Conservation (phyloP, 2,888 invertebrate genomes). For the Adelphocoris suturalis region DNA sequence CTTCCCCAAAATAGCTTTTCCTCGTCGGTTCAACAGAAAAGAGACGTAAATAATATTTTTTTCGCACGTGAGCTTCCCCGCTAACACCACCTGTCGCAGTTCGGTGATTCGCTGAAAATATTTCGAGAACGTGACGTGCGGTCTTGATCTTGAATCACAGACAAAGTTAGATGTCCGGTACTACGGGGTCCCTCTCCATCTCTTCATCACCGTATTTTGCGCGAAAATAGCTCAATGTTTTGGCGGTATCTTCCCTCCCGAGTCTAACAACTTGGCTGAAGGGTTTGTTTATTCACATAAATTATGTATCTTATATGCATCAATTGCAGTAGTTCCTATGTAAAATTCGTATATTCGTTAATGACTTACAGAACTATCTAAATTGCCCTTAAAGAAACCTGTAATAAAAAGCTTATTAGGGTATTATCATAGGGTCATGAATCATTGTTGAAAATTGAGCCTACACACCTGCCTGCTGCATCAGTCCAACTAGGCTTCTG, state of each 20-base stretch:
- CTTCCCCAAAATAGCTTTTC: slow-evolving; percentile 18
- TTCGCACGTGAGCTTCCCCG: background rate
- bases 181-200: background rate
- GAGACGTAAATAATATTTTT: slow-evolving; percentile 3
- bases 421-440: too few relatives aligned
- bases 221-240: slow-evolving; percentile 4
- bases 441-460: too few relatives aligned
- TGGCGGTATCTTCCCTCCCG: background rate
- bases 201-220: background rate
- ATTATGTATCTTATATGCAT: too few relatives aligned
- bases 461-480: too few relatives aligned
- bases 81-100: slow-evolving; percentile 9
- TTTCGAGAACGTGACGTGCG: background rate
- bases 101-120: slow-evolving; percentile 10
- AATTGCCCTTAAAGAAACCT: too few relatives aligned
- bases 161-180: slow-evolving; percentile 18
- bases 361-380: too few relatives aligned
- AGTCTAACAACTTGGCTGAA: too few relatives aligned
- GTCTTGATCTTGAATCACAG: slow-evolving; percentile 31
- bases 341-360: too few relatives aligned
- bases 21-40: background rate
- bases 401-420: too few relatives aligned
- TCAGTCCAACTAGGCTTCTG: too few relatives aligned
- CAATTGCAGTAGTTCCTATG: too few relatives aligned
- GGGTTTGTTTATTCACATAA: too few relatives aligned